Evolutionary conservation across 2,797 vertebrate genomes (phyloP), one percentile per base, ranked within the genome.

Genomic region (Parambassis ranga): DNA sequence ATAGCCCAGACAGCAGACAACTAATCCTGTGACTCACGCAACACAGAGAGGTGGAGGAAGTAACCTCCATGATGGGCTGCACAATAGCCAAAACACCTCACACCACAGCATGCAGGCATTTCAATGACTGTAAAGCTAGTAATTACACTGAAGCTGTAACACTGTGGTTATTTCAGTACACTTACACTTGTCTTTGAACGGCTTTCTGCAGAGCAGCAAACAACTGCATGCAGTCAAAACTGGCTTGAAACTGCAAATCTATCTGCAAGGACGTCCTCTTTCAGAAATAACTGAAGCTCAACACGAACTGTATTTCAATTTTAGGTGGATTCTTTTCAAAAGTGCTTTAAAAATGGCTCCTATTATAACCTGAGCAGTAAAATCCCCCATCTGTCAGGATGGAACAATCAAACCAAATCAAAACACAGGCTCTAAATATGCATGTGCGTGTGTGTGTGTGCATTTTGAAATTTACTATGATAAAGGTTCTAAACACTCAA

Each of bases 1-100:
- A 83, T 82, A 78, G 57, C 13, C 10, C 31, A 18, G 65, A 39
- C 58, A 71, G 71, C 55, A 57, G 71, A 47, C 8, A 1, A 84
- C 66, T 52, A 56, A 70, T 84, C 59, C 49, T 59, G 32, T 60
- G 67, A 61, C 41, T 67, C 62, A 65, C 63, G 8, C 69, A 47
- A 60, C 33, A 43, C 52, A 43, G 31, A 65, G 33, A 31, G 19
- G 36, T 60, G 48, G 32, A 63, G 31, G 19, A 39, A 35, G 51
- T 30, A 43, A 65, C 64, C 44, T 67, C 42, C 46, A 32, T 57
- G 58, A 73, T 55, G 35, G 46, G 42, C 49, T 61, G 65, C 55
- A 37, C 51, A 26, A 28, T 0, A 30, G 28, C 36, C 66, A 32
- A 63, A 55, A 50, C 39, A 48, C 13, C 23, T 20, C 44, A 50